Evolutionary conservation across 2,113 vertebrate genomes (phyloP).

Genomic region (Phyllostomus discolor): DNA sequence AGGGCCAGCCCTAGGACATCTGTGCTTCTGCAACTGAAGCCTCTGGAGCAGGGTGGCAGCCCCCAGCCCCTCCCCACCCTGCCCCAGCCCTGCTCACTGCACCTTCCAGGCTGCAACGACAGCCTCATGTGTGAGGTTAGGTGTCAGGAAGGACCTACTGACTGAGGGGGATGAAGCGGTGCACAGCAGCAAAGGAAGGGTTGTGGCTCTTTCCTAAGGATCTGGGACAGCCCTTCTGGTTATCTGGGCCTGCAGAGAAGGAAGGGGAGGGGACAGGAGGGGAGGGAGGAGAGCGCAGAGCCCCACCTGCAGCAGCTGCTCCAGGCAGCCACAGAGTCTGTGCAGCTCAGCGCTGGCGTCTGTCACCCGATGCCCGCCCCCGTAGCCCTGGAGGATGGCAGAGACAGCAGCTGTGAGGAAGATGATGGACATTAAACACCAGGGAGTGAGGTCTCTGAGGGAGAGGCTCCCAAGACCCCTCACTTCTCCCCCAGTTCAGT

Average conservation of each 20-base stretch:
- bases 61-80: no score
- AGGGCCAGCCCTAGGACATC: background rate
- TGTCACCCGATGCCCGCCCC: slow-evolving; percentile 65
- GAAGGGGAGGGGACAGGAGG: fast-evolving
- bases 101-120: background rate
- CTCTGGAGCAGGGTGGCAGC: background rate
- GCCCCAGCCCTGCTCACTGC: background rate
- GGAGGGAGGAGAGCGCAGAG: no score
- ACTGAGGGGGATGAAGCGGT: background rate
- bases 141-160: background rate
- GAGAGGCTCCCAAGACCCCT: background rate
- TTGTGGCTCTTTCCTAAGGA: background rate
- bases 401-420: slow-evolving; percentile 60
- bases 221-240: background rate
- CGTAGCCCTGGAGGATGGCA: slow-evolving; percentile 65
- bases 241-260: background rate
- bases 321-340: slow-evolving; percentile 81
- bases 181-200: background rate
- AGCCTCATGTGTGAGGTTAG: background rate
- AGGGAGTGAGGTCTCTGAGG: background rate
- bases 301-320: slow-evolving; percentile 82
- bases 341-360: slow-evolving; percentile 79
- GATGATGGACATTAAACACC: background rate
- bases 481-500: background rate
- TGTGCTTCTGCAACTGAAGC: background rate